Evolutionary conservation across 2,113 vertebrate genomes (phyloP).

Genomic region (Aspidoscelis tigris): DNA sequence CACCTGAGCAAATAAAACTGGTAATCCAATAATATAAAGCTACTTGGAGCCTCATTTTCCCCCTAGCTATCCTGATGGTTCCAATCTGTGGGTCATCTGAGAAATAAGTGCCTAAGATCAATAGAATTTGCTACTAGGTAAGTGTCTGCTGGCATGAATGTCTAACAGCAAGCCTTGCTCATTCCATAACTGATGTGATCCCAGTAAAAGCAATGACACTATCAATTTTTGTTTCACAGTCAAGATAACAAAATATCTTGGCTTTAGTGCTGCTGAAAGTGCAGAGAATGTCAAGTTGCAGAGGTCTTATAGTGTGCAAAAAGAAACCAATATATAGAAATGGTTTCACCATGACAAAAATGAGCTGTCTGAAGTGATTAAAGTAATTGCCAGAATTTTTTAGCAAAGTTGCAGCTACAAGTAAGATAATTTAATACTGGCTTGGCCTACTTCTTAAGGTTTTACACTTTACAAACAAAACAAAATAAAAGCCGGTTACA

Average conservation of each 20-base stretch:
- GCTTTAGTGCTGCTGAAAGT: slow-evolving; percentile 1
- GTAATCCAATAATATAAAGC: too few relatives aligned
- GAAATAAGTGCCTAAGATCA: too few relatives aligned
- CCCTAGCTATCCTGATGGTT: too few relatives aligned
- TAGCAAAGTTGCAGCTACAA: slow-evolving; percentile 53
- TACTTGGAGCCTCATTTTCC: too few relatives aligned
- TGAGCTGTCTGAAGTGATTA: slow-evolving; percentile 54
- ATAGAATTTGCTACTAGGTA: too few relatives aligned
- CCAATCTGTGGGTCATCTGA: too few relatives aligned
- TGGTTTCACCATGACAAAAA: slow-evolving; percentile 38
- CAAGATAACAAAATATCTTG: slow-evolving; percentile 36
- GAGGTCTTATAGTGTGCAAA: slow-evolving; percentile 36
- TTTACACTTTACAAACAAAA: slow-evolving; percentile 7
- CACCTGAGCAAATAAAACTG: too few relatives aligned
- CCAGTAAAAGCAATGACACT: slow-evolving; percentile 56
- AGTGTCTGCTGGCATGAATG: too few relatives aligned
- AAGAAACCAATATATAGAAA: slow-evolving; percentile 24
- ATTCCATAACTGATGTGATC: slow-evolving; percentile 30
- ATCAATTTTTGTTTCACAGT: slow-evolving; percentile 58
- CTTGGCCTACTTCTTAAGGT: slow-evolving; percentile 52
- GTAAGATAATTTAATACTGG: slow-evolving; percentile 54
- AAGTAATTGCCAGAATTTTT: slow-evolving; percentile 52
- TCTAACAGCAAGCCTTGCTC: too few relatives aligned
- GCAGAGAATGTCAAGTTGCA: slow-evolving; percentile 14
- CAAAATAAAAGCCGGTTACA: not conserved